phyloP scores from a whole-genome alignment of 2,888 invertebrate species.

The Disparrhopalites patrizii region DNA sequence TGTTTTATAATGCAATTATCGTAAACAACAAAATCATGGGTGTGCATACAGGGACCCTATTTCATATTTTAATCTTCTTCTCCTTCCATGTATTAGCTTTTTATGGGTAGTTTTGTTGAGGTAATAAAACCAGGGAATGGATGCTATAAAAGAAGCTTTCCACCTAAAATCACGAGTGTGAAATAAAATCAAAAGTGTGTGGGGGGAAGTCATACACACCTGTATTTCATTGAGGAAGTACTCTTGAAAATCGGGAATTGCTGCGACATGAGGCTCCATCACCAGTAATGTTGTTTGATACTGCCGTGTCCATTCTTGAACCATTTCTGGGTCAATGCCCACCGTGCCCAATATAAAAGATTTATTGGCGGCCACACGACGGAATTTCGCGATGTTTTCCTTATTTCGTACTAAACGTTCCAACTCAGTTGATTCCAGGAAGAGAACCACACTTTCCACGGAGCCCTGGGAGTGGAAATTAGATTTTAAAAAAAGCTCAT shows the following conservation, averaged over 20 bases:
- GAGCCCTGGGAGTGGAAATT: slow-evolving; percentile 43
- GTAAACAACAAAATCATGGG: too few species aligned
- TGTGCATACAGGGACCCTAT: too few species aligned
- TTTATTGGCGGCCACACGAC: slow-evolving; percentile 38
- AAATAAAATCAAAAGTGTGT: too few species aligned
- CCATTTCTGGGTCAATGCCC: slow-evolving; percentile 42
- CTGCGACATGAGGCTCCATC: slow-evolving; percentile 45
- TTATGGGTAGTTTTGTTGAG: neutral
- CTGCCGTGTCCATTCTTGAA: slow-evolving; percentile 42
- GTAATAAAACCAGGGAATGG: neutral
- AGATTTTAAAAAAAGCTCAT: too few species aligned
- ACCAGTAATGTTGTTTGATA: slow-evolving; percentile 45
- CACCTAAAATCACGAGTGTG: neutral
- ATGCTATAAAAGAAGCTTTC: neutral
- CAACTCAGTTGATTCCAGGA: slow-evolving; percentile 49
- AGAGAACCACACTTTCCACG: slow-evolving; percentile 48
- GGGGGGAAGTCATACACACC: too few species aligned
- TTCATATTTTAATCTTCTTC: too few species aligned
- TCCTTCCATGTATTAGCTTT: too few species aligned
- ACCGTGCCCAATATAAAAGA: slow-evolving; percentile 48
- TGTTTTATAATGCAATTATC: too few species aligned
- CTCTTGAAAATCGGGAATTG: slow-evolving; percentile 48
- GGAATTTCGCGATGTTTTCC: slow-evolving; percentile 36
- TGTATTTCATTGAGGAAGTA: slow-evolving; percentile 46
- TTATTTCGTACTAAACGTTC: slow-evolving; percentile 41